These are phyloP conservation scores for Drosophila nr. fundita DNA, from an alignment of 2,888 invertebrate species.

Conservation along the genomic window DNA sequence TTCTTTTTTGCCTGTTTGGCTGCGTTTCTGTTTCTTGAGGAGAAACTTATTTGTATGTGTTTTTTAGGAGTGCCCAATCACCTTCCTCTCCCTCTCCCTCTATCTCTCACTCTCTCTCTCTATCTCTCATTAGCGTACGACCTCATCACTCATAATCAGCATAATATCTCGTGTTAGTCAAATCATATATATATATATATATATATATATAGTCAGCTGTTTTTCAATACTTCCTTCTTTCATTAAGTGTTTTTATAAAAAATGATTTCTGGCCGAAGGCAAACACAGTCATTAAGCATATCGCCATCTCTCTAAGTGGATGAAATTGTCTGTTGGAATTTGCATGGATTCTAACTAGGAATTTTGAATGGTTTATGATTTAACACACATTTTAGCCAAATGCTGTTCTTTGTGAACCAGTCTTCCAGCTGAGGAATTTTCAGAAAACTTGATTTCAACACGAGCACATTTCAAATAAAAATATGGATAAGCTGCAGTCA, in stretches of 20 bases:
- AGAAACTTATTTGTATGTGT: constrained; percentile 60
- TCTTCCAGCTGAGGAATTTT: constrained; percentile 43
- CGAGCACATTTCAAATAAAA: constrained; percentile 13
- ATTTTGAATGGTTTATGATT: background rate
- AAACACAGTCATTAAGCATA: constrained; percentile 45
- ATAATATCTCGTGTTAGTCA: constrained; percentile 33
- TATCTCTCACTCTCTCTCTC: background rate
- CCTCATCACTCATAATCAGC: constrained; percentile 35
- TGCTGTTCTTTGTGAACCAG: constrained; percentile 40
- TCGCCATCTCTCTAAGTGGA: constrained; percentile 8
- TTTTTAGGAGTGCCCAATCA: constrained; percentile 59
- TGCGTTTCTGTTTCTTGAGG: constrained; percentile 61
- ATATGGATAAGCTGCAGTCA: constrained; percentile 20
- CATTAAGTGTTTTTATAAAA: constrained; percentile 40
- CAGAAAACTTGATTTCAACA: constrained; percentile 28
- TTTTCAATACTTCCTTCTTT: constrained; percentile 48
- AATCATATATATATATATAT: background rate
- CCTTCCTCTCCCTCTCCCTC: background rate
- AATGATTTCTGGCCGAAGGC: constrained; percentile 60
- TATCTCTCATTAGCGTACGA: background rate
- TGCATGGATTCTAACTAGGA: background rate
- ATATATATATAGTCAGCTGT: constrained; percentile 17
- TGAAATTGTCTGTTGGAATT: constrained; percentile 39
- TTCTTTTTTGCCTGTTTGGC: constrained; percentile 38
- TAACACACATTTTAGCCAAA: background rate